Evolutionary conservation across 2,797 vertebrate genomes (phyloP), one percentile per base, ranked within the genome.

Genomic region (Cryptoblepharus egeriae): DNA sequence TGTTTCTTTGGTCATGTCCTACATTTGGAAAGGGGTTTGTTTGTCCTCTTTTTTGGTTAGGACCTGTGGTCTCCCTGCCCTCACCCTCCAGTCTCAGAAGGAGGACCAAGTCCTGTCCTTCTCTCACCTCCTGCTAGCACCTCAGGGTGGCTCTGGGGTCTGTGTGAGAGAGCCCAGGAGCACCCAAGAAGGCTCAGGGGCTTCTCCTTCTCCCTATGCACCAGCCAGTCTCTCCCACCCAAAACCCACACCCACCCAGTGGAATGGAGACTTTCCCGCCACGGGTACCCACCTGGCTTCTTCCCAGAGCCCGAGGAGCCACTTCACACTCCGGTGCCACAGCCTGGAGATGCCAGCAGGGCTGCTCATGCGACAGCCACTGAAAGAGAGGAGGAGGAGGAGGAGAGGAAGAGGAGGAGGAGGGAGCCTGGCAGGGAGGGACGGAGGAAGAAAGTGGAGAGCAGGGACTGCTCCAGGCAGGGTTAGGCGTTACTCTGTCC

Each of bases 211-310:
- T 20, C 64, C 32, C 39, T 15, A 6, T 55, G 65, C 65, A 55
- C 24, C 80, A 32, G 49, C 18, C 37, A 49, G 28, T 3, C 30
- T 26, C 7, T 13, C 12, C 35, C 28, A 12, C 7, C 16, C 57
- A 9, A 1, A 4, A 3, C 16, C 10, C 61, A 5, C 42, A 2
- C 16, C 24, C 49, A 35, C 22, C 5, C 57, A 26, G 30, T 52
- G 15, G n/a, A n/a, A n/a, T n/a, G n/a, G n/a, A n/a, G n/a, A n/a
- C n/a, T n/a, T n/a, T n/a, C n/a, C 6, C 15, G 49, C 15, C 49
- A 52, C 13, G 22, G 57, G 77, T 26, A 0, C 78, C 80, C 85
- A 83, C 89, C 85, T 86, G 86, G 37, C 55, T 30, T 35, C 45
- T 22, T 39, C 30, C 30, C 7, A 10, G 28, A 2, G 42, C 6